Conservation (phyloP, 2,888 invertebrate species). For the Thecocarcelia acutangulata region DNA sequence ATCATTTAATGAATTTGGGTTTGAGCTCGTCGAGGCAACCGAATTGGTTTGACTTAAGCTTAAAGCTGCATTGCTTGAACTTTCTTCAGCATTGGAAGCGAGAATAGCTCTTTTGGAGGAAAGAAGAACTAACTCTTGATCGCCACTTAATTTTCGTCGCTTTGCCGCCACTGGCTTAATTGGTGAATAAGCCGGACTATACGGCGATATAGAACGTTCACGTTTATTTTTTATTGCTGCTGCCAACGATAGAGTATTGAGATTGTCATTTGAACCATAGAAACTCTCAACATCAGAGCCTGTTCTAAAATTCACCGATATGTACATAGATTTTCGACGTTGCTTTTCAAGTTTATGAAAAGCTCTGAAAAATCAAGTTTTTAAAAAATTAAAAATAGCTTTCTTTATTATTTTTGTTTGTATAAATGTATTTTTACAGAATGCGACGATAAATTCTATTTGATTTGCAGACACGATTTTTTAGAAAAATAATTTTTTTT, state of each 20-base stretch:
- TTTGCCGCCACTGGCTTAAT: slow-evolving; percentile 73
- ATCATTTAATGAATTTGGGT: slow-evolving; percentile 54
- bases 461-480: too few relatives aligned
- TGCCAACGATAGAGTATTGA: slow-evolving; percentile 70
- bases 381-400: not conserved
- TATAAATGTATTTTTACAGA: too few relatives aligned
- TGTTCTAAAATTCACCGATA: slow-evolving; percentile 55
- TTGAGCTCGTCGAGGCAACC: slow-evolving; percentile 16
- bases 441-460: too few relatives aligned
- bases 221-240: slow-evolving; percentile 72
- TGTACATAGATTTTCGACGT: slow-evolving; percentile 71
- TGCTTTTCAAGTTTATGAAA: slow-evolving; percentile 70
- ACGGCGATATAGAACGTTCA: slow-evolving; percentile 78
- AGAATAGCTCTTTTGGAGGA: not conserved
- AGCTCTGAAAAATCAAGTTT: slow-evolving; percentile 64
- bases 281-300: slow-evolving; percentile 77
- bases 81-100: not conserved
- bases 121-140: slow-evolving; percentile 31
- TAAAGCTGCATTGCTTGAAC: not conserved
- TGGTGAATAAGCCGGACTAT: slow-evolving; percentile 79
- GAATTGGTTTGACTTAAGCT: slow-evolving; percentile 46
- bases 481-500: too few relatives aligned
- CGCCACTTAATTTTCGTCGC: slow-evolving; percentile 74
- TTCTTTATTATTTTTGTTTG: not conserved
- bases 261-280: slow-evolving; percentile 76